A percentile compares a stretch with the other conserved stretches of the same genome.
Evolutionary conservation across 2,113 vertebrate species (phyloP).

Genomic region (Stegastes partitus): DNA sequence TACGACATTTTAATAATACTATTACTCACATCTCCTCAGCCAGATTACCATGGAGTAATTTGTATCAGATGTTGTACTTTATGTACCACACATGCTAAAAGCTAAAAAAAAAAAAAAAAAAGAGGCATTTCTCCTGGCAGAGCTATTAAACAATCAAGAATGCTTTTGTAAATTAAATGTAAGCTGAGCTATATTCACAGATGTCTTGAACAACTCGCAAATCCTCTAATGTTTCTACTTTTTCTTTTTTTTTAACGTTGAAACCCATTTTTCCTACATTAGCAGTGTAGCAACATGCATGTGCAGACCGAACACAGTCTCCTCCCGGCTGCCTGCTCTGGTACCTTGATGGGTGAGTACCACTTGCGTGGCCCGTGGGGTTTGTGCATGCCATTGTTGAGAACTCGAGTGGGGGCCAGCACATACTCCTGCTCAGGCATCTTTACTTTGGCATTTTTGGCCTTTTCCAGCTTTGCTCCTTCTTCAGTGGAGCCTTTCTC

Average conservation of each 20-base stretch:
- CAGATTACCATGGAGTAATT: constrained; percentile 23
- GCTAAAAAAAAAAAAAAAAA: constrained; percentile 15
- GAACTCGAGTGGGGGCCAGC: constrained; percentile 85
- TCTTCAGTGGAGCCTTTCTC: constrained; percentile 98
- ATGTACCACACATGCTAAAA: constrained; percentile 31
- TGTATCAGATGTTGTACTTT: constrained; percentile 43
- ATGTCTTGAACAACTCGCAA: constrained; percentile 17
- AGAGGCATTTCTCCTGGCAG: constrained; percentile 10
- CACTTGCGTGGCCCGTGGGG: constrained; percentile 89
- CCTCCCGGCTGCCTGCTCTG: neutral
- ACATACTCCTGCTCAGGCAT: constrained; percentile 96
- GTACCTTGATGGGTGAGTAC: constrained; percentile 98
- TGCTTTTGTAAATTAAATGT: constrained; percentile 17
- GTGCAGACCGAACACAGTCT: constrained; percentile 10
- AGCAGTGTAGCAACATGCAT: neutral
- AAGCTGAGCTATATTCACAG: constrained; percentile 10
- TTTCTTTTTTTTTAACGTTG: neutral
- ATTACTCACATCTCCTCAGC: constrained; percentile 1
- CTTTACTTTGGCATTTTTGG: constrained; percentile 96
- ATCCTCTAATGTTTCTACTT: neutral
- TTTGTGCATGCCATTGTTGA: constrained; percentile 89
- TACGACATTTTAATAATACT: constrained; percentile 19
- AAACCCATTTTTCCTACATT: constrained; percentile 4
- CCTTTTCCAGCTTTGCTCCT: constrained; percentile 97
- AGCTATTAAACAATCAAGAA: constrained; percentile 12